Evolutionary conservation across 2,113 vertebrate species (phyloP).

Genomic region (Xyliphius kryptos): DNA sequence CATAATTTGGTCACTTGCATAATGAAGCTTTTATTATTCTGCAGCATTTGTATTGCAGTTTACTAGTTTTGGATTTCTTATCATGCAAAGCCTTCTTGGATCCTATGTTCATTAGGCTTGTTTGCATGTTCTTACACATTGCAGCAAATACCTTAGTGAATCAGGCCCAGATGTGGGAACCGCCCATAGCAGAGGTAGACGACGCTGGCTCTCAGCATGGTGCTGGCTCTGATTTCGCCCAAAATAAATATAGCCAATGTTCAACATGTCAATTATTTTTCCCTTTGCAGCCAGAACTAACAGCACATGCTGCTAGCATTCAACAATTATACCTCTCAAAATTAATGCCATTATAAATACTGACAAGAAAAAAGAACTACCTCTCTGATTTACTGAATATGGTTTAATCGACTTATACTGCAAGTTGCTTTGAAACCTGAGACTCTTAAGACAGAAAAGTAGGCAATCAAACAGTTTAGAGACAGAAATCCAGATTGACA

Average conservation of each 20-base stretch:
- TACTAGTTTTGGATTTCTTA: too few species aligned
- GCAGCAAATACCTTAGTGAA: conserved; percentile 60
- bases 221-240: conserved; percentile 48
- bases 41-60: too few species aligned
- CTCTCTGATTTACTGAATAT: conserved; percentile 37
- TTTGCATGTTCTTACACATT: too few species aligned
- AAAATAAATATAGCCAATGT: conserved; percentile 51
- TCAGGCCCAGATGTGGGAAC: conserved; percentile 57
- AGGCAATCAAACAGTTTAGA: conserved; percentile 2
- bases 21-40: too few species aligned
- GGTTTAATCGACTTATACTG: conserved; percentile 45
- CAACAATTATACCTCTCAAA: conserved; percentile 57
- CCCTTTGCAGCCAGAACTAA: conserved; percentile 53
- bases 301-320: conserved; percentile 43
- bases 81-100: too few species aligned
- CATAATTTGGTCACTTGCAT: too few species aligned
- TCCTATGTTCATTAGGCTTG: too few species aligned
- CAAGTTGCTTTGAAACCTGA: conserved; percentile 35
- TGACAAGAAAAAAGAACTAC: conserved; percentile 54
- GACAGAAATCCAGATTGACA: conserved; percentile 30
- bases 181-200: conserved; percentile 49
- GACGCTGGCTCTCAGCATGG: conserved; percentile 34
- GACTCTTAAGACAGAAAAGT: conserved; percentile 23
- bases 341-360: conserved; percentile 54
- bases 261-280: conserved; percentile 51